phyloP scores from a whole-genome alignment of 2,888 invertebrate species.

The Pyrocoelia pectoralis region DNA sequence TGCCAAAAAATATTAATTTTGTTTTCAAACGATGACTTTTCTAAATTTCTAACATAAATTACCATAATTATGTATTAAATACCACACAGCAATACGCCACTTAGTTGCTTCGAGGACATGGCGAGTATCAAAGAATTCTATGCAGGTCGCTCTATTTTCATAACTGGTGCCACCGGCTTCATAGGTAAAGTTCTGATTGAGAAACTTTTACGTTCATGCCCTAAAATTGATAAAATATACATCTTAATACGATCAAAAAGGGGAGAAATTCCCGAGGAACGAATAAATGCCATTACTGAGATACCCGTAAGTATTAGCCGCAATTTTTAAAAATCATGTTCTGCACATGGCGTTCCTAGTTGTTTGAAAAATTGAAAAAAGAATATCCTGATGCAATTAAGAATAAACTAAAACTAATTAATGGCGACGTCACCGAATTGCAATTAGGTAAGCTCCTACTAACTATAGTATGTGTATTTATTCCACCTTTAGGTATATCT shows the following conservation, averaged over 20 bases:
- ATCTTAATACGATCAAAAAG: slow-evolving; percentile 80
- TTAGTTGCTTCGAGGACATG: slow-evolving; percentile 1
- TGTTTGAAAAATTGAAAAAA: slow-evolving; percentile 67
- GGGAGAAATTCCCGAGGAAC: slow-evolving; percentile 73
- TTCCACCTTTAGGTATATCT: slow-evolving; percentile 62
- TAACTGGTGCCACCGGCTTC: slow-evolving; percentile 80
- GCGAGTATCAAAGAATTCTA: slow-evolving; percentile 69
- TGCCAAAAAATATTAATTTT: neutral
- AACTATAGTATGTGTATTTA: neutral
- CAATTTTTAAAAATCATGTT: slow-evolving; percentile 58
- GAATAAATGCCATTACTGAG: slow-evolving; percentile 77
- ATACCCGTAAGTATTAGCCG: slow-evolving; percentile 68
- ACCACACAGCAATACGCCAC: neutral
- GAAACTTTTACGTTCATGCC: slow-evolving; percentile 85
- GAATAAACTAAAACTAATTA: slow-evolving; percentile 71
- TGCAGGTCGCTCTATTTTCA: slow-evolving; percentile 73
- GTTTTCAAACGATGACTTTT: neutral
- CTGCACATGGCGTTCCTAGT: slow-evolving; percentile 57
- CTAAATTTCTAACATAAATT: neutral
- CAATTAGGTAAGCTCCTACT: slow-evolving; percentile 63
- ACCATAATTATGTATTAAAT: neutral
- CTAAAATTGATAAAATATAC: slow-evolving; percentile 77
- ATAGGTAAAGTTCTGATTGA: slow-evolving; percentile 64
- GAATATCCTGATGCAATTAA: slow-evolving; percentile 64
- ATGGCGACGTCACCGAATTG: slow-evolving; percentile 67